Base-by-base conservation (phyloP, 1,140 invertebrate genomes). In the Saccostrea echinata region DNA sequence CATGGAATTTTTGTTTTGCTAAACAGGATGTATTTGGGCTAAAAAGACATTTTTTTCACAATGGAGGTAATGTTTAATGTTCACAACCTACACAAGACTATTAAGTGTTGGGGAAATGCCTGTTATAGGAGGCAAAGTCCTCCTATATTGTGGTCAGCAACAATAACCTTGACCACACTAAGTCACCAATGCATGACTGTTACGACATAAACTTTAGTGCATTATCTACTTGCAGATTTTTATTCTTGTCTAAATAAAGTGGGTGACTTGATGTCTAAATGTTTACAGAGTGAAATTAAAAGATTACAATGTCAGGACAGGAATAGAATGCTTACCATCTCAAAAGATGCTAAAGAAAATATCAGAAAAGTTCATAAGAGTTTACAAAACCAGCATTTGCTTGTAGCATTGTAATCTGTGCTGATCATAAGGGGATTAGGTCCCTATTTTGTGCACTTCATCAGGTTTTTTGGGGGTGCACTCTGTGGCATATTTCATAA, bases 231-330 rank as follows among this genome's bases (percentile, higher is more conserved):
- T 61, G n/a, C n/a, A 18, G 8, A 21, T n/a, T 61, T 61, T n/a
- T 61, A 43, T 43, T 43, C 43, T 43, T 2, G 43, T 61, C 55
- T 18, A 21, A 21, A n/a, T 61, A 21, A 61, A 21, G 55, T 18
- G 1, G 13, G 55, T 57, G 55, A 57, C 55, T 21, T 1, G 55
- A n/a, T 61, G 55, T 61, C 18, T 61, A 61, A 61, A 61, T 61
- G 18, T 61, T 61, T 61, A 30, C 68, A 30, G 24, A 11, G 68
- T 71, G 27, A 27, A 71, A 30, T 30, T 71, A 13, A 71, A 27
- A 71, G 64, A 71, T 71, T 71, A 71, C 68, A 71, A 27, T 30
- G 68, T 71, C 27, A 71, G 13, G 27, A n/a, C 57, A 64, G 57
- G 57, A 64, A 64, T n/a, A 64, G 57, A 64, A 64, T 64, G 57